These are phyloP conservation scores for Diuraphis noxia DNA, from an alignment of 1,140 invertebrate species.

Conservation along the genomic window DNA sequence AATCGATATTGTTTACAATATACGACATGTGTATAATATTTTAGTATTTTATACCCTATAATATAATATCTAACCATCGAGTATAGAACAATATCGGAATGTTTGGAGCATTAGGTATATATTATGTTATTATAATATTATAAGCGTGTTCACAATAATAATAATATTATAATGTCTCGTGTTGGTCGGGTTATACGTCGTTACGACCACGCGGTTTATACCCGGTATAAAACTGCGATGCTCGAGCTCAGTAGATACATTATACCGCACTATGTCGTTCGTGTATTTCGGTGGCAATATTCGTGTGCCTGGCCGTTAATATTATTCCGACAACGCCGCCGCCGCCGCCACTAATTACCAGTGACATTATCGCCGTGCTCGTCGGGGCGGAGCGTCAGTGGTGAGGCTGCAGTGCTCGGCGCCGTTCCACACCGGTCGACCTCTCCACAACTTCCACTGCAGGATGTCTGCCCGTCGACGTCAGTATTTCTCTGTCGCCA, in stretches of 20 bases:
- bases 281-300: not conserved
- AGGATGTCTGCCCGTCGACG: not conserved
- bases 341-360: slow-evolving; percentile 45
- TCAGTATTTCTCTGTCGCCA: not conserved
- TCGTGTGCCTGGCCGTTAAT: slow-evolving; percentile 17
- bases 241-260: not conserved
- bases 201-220: not conserved
- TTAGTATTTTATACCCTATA: no score
- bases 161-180: no score
- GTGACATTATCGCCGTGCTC: slow-evolving; percentile 48
- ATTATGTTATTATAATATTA: no score
- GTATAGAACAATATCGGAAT: no score
- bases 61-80: no score
- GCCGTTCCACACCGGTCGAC: not conserved
- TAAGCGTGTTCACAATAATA: not conserved
- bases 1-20: no score
- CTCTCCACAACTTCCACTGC: not conserved
- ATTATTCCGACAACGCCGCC: slow-evolving; percentile 45
- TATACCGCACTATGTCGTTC: no score
- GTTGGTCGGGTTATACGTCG: not conserved
- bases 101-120: no score
- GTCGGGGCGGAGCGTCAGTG: not conserved
- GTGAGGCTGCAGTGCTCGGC: not conserved
- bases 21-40: no score
- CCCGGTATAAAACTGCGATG: not conserved